Evolutionary conservation across 2,888 invertebrate genomes (phyloP).

Genomic region (Stenchaetothrips biformis): DNA sequence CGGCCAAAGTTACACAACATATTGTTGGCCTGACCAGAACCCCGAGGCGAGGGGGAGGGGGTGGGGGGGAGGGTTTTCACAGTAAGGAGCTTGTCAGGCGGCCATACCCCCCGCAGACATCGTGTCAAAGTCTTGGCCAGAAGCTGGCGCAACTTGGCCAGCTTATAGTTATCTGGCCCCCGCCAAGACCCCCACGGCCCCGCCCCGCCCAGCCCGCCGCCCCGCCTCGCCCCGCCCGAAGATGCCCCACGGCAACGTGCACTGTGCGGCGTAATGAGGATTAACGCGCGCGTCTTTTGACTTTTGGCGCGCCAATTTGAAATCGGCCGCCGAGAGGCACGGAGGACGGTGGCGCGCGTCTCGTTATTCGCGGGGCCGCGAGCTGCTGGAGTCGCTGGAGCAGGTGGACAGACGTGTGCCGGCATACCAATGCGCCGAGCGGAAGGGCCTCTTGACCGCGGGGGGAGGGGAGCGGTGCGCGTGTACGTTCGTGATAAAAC

Average conservation of each 20-base stretch:
- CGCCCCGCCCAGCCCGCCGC: background rate
- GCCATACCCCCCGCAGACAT: background rate
- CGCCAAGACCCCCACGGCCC: background rate
- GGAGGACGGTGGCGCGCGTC: background rate
- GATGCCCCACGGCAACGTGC: background rate
- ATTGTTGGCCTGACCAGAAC: background rate
- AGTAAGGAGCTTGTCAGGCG: constrained; percentile 16
- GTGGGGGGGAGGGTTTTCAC: background rate
- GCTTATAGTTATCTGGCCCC: constrained; percentile 10
- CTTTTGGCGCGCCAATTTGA: too few relatives aligned
- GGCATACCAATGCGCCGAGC: background rate
- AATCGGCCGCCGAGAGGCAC: too few relatives aligned
- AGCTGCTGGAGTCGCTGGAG: too few relatives aligned
- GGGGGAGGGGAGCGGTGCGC: background rate
- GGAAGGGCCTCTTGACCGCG: background rate
- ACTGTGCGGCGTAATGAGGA: background rate
- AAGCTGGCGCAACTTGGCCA: constrained; percentile 11
- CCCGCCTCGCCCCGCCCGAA: too few relatives aligned
- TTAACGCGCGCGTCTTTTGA: too few relatives aligned
- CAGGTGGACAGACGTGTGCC: background rate
- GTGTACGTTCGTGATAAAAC: background rate
- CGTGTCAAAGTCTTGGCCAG: constrained; percentile 18
- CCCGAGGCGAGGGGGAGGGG: background rate
- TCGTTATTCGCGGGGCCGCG: background rate
- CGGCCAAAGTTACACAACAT: constrained; percentile 18